These are phyloP conservation scores for Drosophila kokeensis DNA, from an alignment of 2,888 invertebrate species.

Conservation along the genomic window DNA sequence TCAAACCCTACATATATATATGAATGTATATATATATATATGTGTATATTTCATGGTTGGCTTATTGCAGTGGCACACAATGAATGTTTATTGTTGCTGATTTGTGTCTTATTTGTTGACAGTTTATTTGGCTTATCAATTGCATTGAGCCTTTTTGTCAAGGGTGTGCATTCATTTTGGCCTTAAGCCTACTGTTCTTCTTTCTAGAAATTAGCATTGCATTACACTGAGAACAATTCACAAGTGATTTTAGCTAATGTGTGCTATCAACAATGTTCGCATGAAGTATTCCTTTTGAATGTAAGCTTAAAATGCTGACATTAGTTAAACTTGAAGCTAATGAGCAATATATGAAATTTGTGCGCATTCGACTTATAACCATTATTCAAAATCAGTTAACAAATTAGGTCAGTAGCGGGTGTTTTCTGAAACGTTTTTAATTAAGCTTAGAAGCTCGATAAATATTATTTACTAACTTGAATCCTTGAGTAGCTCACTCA, in stretches of 20 bases:
- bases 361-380: not conserved
- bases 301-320: not conserved
- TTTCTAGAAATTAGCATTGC: constrained; percentile 42
- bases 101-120: constrained; percentile 82
- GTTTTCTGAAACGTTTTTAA: too few relatives aligned
- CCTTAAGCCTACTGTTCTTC: constrained; percentile 47
- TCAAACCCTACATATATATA: constrained; percentile 38
- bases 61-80: constrained; percentile 53
- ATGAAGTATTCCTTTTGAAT: too few relatives aligned
- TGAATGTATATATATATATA: not conserved
- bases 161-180: constrained; percentile 43
- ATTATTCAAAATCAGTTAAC: not conserved
- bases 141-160: constrained; percentile 56
- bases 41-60: constrained; percentile 20
- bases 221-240: constrained; percentile 47
- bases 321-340: not conserved
- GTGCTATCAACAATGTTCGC: not conserved
- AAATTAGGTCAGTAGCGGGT: too few relatives aligned
- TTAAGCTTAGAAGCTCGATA: too few relatives aligned
- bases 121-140: constrained; percentile 81
- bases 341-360: not conserved
- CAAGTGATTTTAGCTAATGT: not conserved
- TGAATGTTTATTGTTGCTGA: constrained; percentile 77
- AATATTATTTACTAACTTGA: not conserved
- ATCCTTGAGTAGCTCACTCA: not conserved